Base-by-base conservation (phyloP, 2,113 vertebrate genomes). In the Columba janthina region DNA sequence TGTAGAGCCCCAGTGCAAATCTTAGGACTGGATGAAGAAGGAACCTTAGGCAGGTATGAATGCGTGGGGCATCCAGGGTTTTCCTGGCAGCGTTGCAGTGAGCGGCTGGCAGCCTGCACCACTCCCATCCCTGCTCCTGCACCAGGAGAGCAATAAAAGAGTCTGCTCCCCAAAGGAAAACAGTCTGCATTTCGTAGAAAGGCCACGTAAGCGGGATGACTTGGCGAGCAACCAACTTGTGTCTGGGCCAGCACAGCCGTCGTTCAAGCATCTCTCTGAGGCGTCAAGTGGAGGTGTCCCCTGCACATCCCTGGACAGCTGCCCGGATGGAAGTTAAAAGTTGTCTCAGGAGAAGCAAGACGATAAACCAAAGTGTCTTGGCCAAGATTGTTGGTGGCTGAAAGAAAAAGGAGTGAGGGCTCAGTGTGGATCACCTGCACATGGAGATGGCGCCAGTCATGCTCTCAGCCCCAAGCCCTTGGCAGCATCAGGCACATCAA, bases 141-240 rank as follows among this genome's bases (percentile, higher is more conserved):
- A 84, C 50, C 90, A 81, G 56, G 76, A 38, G 31, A 81, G 93
- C 58, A 90, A 90, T 75, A 56, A 80, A 80, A 91, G 60, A 94
- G 56, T 36, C 82, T 93, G 79, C 78, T 92, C 76, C 85, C 53
- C 65, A 64, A 83, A 94, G 83, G 85, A 85, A 74, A 96, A 91
- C 81, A 81, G 92, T 87, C 96, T 97, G 88, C 3, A 0, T 72
- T 91, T 75, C 79, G 57, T 46, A 92, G 53, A 84, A 96, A 96
- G 73, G 88, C 88, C 85, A 72, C 58, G 24, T 77, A 81, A 86
- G 72, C 4, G 0, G 78, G 60, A 81, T 81, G 69, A 84, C 70
- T 93, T 92, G 88, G 85, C 3, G 1, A 90, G 86, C 24, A 42
- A 93, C 50, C 88, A 62, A 1, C 13, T 34, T 7, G 50, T 0